Evolutionary conservation across 2,113 vertebrate genomes (phyloP), one percentile per base, ranked within the genome.

Genomic region (Haliaeetus leucogaster): DNA sequence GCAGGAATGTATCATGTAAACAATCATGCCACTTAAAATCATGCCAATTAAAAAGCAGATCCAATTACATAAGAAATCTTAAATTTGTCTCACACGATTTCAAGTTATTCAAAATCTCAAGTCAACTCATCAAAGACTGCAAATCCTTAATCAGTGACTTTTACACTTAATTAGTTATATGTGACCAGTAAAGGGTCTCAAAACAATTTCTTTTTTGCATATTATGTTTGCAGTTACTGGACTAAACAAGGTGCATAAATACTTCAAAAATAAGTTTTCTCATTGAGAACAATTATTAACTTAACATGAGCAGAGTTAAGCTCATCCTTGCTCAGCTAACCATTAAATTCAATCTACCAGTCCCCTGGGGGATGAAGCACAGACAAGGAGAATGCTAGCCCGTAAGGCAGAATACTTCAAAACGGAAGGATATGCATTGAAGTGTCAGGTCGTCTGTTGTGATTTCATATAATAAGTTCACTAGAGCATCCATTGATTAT

Each of bases 291-390:
- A 79, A 30, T 92, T 36, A 92, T 91, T 78, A 93, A 74, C 16
- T 77, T 90, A 89, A 81, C 63, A 67, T 47, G 43, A 89, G 27
- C 2, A 2, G 47, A 84, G 65, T 82, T 90, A 89, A 94, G 77
- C 72, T 91, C 88, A 89, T 90, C 66, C 72, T 94, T 89, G 92
- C 68, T 92, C 70, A 95, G 67, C 65, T 97, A 96, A 86, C 76
- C 86, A 89, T 95, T 95, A 97, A 95, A 96, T 95, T 97, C 77
- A 92, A 79, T 91, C 84, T 96, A 66, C 34, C 70, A 38, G 4
- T 76, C 36, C 45, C 85, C 32, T 38, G 78, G 36, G 62, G 32
- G 50, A 72, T 66, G 85, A 82, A 82, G 38, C 10, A 6, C 40
- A 90, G 93, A 70, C 78, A 80, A 85, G 78, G 70, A 94, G 62